These are phyloP conservation scores for Antechinus flavipes DNA, from an alignment of 2,113 vertebrate genomes.

Conservation along the genomic window DNA sequence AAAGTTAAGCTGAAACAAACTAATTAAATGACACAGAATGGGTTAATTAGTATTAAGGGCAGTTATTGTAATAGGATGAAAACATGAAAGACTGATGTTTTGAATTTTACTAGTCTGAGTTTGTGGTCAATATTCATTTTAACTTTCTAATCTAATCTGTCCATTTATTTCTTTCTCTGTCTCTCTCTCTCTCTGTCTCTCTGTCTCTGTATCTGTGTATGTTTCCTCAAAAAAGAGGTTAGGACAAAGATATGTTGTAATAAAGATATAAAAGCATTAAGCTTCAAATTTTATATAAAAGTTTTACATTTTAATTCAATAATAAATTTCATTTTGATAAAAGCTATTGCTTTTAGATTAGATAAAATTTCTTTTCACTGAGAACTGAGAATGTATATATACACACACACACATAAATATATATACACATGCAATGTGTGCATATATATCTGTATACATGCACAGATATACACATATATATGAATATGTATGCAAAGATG, in stretches of 20 bases:
- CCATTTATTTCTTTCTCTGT: no score
- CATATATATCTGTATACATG: neutral
- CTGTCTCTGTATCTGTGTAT: neutral
- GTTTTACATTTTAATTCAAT: constrained; percentile 31
- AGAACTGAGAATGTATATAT: neutral
- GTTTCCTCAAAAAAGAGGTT: neutral
- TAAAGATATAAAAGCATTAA: neutral
- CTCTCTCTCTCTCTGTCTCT: neutral
- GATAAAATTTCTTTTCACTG: neutral
- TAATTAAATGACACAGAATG: no score
- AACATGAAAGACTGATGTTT: neutral
- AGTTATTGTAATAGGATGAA: neutral
- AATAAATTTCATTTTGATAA: neutral
- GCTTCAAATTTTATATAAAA: constrained; percentile 34
- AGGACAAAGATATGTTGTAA: constrained; percentile 34
- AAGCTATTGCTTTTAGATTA: neutral
- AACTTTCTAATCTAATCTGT: neutral
- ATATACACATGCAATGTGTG: neutral
- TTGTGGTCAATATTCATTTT: neutral
- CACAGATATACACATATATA: neutral
- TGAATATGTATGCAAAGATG: neutral
- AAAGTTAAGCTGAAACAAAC: no score
- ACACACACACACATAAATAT: neutral
- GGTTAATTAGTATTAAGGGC: no score
- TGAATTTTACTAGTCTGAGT: neutral